A percentile compares a stretch with the other conserved stretches of the same genome.
phyloP scores from a whole-genome alignment of 2,797 vertebrate genomes.

The Poecilia picta region DNA sequence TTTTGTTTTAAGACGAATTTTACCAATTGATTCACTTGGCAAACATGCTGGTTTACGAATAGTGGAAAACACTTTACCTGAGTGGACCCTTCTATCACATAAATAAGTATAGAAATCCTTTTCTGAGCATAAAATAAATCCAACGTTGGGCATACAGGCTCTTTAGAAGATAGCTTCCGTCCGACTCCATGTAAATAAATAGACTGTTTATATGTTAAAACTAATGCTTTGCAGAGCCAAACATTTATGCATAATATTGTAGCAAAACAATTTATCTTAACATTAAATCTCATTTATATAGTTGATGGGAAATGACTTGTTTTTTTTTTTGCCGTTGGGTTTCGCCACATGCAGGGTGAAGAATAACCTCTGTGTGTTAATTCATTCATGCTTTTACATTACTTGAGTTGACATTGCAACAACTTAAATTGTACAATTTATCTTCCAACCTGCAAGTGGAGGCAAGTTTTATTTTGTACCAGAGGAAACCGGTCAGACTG shows the following conservation, averaged over 20 bases:
- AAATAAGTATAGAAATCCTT: slow-evolving; percentile 39
- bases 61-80: not conserved
- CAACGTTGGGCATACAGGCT: slow-evolving; percentile 26
- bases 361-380: slow-evolving; percentile 23
- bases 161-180: slow-evolving; percentile 41
- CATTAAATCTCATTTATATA: slow-evolving; percentile 33
- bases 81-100: slow-evolving; percentile 20
- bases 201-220: slow-evolving; percentile 28
- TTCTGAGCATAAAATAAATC: slow-evolving; percentile 52
- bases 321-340: slow-evolving; percentile 20
- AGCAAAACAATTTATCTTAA: slow-evolving; percentile 39
- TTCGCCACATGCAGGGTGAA: slow-evolving; percentile 5
- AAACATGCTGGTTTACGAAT: slow-evolving; percentile 2
- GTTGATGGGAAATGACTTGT: slow-evolving; percentile 19
- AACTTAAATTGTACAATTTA: slow-evolving; percentile 43
- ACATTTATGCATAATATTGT: slow-evolving; percentile 33
- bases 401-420: slow-evolving; percentile 18
- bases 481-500: not conserved
- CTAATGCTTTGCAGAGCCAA: slow-evolving; percentile 14
- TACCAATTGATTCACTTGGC: not conserved
- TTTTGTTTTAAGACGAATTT: slow-evolving; percentile 2
- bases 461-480: slow-evolving; percentile 55
- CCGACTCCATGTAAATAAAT: slow-evolving; percentile 44
- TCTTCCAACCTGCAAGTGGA: slow-evolving; percentile 40
- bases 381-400: slow-evolving; percentile 7